These are phyloP conservation scores for Nansenia antarctica DNA, from an alignment of 2,113 vertebrate species.

Conservation along the genomic window DNA sequence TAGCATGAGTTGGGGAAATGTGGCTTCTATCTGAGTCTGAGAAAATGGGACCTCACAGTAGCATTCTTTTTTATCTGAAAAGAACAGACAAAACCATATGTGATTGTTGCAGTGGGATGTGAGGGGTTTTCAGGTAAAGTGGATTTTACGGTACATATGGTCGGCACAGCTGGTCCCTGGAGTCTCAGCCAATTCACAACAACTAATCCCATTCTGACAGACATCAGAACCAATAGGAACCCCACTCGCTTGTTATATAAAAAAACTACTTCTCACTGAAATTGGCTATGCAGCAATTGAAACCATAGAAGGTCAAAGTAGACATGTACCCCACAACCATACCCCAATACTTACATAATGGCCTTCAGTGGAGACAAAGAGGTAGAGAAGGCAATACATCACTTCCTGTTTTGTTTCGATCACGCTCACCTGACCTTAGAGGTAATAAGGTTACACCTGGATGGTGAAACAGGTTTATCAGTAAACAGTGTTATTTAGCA, in stretches of 20 bases:
- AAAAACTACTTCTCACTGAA: constrained; percentile 7
- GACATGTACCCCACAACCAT: not conserved
- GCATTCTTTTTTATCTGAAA: constrained; percentile 3
- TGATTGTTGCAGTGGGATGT: not conserved
- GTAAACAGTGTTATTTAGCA: not conserved
- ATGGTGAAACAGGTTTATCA: constrained; percentile 14
- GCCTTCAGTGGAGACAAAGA: not conserved
- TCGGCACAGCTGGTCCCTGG: constrained; percentile 13
- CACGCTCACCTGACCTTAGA: not conserved
- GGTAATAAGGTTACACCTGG: constrained; percentile 12
- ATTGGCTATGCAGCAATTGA: not conserved
- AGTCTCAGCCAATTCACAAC: not conserved
- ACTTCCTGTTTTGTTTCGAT: not conserved
- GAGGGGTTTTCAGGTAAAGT: not conserved
- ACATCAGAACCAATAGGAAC: not conserved
- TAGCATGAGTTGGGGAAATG: constrained; percentile 8
- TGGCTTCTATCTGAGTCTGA: constrained; percentile 9
- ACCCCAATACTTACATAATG: not conserved
- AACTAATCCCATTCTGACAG: constrained; percentile 12
- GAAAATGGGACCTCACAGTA: not conserved
- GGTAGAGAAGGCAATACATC: not conserved
- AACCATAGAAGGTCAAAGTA: too few species aligned
- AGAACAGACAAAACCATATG: constrained; percentile 16
- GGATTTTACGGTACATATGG: constrained; percentile 15
- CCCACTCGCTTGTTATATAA: not conserved